Evolutionary conservation across 2,888 invertebrate species (phyloP), one percentile per base, ranked within the genome.

Genomic region (Drosophila prolongata): DNA sequence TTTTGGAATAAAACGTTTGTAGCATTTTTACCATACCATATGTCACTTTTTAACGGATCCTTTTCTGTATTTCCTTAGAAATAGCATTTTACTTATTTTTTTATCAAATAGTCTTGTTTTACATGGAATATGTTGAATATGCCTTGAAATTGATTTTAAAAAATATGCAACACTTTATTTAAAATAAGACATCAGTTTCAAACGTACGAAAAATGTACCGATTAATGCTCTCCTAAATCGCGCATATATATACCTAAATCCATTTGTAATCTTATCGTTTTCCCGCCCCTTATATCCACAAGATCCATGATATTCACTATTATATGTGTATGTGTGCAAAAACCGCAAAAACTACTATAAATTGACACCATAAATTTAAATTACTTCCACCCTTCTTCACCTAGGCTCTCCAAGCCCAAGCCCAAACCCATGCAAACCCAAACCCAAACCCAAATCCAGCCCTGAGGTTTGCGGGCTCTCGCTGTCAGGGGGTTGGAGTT

Each of bases 361-460:
- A 90, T 87, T 89, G 90, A 87, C 79, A 89, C 86, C 90, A 92
- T 91, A 92, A 92, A 92, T 92, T 90, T 90, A 89, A 90, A 91
- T 91, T 91, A 91, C 89, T 91, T 91, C 91, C 91, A 92, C 89
- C 92, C 91, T 90, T 91, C 91, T 91, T 87, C 90, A 90, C 90
- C 90, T 89, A 76, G 84, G 89, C 87, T 72, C 79, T 75, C 74
- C 77, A 74, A 75, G 75, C 69, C 64, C 27, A 74, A 74, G 77
- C 76, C 80, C 75, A 77, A 30, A 8, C 30, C 30, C 30, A 30
- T 8, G 8, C 30, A 30, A 30, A 30, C 30, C 74, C 77, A 74
- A 75, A 75, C 69, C 64, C 27, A 27, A 46, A 24, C 30, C 80
- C 84, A 74, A 74, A 78, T 77, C 80, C 75, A 77, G 80, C 87